Evolutionary conservation across 2,797 vertebrate genomes (phyloP).

Genomic region (Periparus ater): DNA sequence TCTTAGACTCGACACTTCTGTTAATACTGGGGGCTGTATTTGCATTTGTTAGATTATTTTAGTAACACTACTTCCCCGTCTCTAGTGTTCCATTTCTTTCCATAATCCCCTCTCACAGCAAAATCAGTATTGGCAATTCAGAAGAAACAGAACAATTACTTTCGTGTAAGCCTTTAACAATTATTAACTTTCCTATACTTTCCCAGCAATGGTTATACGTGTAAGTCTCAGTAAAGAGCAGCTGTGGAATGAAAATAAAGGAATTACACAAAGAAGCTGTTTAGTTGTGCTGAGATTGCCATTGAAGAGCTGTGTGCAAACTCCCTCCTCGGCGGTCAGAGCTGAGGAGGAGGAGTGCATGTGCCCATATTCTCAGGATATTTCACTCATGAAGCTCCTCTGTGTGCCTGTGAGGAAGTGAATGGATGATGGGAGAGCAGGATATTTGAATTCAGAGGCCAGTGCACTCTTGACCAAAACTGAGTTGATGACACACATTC

Average conservation of each 20-base stretch:
- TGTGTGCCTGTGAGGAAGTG: neutral
- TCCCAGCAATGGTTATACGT: conserved; percentile 9
- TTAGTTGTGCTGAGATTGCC: neutral
- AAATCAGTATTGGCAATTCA: conserved; percentile 53
- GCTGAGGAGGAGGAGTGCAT: neutral
- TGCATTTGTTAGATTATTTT: conserved; percentile 66
- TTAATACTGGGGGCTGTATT: conserved; percentile 53
- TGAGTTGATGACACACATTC: neutral
- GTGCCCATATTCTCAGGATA: neutral
- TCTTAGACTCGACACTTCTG: conserved; percentile 52
- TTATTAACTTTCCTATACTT: conserved; percentile 61
- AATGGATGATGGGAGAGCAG: neutral
- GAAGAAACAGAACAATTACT: conserved; percentile 59
- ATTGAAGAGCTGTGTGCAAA: rapidly evolving
- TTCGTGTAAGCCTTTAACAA: conserved; percentile 62
- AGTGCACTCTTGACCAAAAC: neutral
- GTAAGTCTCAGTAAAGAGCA: conserved; percentile 40
- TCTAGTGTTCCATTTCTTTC: conserved; percentile 56
- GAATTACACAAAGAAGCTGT: conserved; percentile 22
- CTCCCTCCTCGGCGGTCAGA: neutral
- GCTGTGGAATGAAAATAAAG: conserved; percentile 47
- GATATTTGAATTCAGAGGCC: conserved; percentile 21
- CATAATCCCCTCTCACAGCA: conserved; percentile 53
- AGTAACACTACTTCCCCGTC: conserved; percentile 41
- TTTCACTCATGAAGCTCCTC: neutral